A percentile compares a stretch with the other conserved stretches of the same genome.
Evolutionary conservation across 2,888 invertebrate genomes (phyloP).

Genomic region (Anagyrus pseudococci): DNA sequence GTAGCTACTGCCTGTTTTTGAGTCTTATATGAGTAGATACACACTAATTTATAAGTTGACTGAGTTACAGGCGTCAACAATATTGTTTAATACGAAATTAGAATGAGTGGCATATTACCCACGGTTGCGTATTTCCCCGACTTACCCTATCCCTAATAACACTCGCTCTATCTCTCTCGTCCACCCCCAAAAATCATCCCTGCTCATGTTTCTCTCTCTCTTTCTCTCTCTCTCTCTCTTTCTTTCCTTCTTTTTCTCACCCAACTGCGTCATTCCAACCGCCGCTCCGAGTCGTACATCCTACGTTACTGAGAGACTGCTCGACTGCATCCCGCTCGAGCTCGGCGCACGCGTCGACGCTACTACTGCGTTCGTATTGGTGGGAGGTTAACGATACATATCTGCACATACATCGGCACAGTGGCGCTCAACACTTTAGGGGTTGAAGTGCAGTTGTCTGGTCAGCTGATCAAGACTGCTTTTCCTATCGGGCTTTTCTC

Average conservation of each 20-base stretch:
- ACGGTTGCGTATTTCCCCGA: too few species aligned
- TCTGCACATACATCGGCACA: too few species aligned
- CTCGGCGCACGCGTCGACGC: neutral
- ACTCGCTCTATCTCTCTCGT: slow-evolving; percentile 43
- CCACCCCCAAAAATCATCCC: neutral
- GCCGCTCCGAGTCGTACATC: slow-evolving; percentile 38
- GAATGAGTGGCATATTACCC: too few species aligned
- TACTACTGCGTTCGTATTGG: neutral
- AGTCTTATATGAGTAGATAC: too few species aligned
- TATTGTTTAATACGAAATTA: too few species aligned
- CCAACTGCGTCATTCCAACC: slow-evolving; percentile 35
- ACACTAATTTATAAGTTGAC: too few species aligned
- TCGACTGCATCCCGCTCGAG: slow-evolving; percentile 45
- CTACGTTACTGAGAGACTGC: too few species aligned
- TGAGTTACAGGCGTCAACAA: too few species aligned
- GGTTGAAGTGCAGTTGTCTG: slow-evolving; percentile 50
- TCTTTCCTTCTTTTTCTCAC: too few species aligned
- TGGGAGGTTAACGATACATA: too few species aligned
- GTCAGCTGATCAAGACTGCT: slow-evolving; percentile 56
- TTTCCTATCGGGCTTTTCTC: neutral
- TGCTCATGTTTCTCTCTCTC: neutral
- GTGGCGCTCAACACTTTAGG: too few species aligned
- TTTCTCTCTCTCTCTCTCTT: slow-evolving; percentile 41
- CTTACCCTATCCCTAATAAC: slow-evolving; percentile 62
- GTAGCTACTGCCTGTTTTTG: too few species aligned